Base-by-base conservation (phyloP, 2,113 vertebrate species). In the Myanophis thanlyinensis region DNA sequence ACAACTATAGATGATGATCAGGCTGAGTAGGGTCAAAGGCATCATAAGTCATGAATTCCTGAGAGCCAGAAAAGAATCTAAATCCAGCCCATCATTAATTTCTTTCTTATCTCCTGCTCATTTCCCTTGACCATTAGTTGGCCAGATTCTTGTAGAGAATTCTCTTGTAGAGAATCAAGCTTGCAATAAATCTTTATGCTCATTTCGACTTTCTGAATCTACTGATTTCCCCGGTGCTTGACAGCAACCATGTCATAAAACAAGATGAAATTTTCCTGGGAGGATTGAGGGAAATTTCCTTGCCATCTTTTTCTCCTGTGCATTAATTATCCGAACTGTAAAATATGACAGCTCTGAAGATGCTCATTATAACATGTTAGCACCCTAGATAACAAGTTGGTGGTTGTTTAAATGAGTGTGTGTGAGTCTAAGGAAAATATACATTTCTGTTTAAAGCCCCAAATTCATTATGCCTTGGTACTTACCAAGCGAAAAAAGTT, bases 401-500 rank as follows among this genome's bases (percentile, higher is more conserved):
- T 94, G 87, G 1, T 53, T 96, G 52, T 95, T 97, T 96, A 97
- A 96, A 96, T 92, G 49, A 96, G 47, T 95, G n/a, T 86, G 93
- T 27, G 95, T 95, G 95, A 67, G n/a, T n/a, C 30, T 73, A 20
- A 93, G 53, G 92, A 73, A 96, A 97, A 97, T 80, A 96, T 95
- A 87, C 95, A 94, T 97, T 97, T 96, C 94, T 49, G 44, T 96
- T 96, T 96, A 9, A 46, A 94, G 27, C 87, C 49, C 44, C 96
- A 95, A 95, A 96, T 97, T 97, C 93, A 96, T 97, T 97, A 97
- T 95, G 85, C 88, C 73, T 95, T 67, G 93, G 89, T 95, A 95
- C 80, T 94, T 95, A 95, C 89, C n/a, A 52, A 96, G 93, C 80
- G 18, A 91, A 97, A 97, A 97, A 94, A 52, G 92, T 30, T 85